Base-by-base conservation (phyloP, 2,113 vertebrate species). In the Myanophis thanlyinensis region DNA sequence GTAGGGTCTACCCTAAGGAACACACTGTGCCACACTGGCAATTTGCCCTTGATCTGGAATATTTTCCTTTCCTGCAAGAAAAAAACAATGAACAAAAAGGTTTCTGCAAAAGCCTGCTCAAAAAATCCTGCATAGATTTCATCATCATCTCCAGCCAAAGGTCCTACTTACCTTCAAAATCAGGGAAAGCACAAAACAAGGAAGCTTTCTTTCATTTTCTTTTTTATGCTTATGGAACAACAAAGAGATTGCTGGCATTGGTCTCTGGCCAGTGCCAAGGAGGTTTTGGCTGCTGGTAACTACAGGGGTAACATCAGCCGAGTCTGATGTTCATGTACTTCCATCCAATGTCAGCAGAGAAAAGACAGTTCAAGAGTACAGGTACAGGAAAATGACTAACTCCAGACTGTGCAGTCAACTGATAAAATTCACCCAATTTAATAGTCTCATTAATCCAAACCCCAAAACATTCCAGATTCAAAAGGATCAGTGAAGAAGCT, bases 311-410 rank as follows among this genome's bases (percentile, higher is more conserved):
- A 23, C 62, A n/a, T n/a, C n/a, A 87, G 23, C 46, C 48, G 7
- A 47, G 20, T 30, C 20, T 56, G 20, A 40, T 59, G 20, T 0
- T 54, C 15, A 51, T 52, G 23, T 91, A 84, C 89, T 88, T 52
- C 89, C 56, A 51, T 27, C 89, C 93, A 90, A 94, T 94, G 91
- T 49, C 0, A 0, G 94, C 93, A 93, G 85, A 92, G 30, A 89
- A 96, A 94, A 93, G 93, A 92, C 53, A 53, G 2, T 0, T 92
- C 88, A 92, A 94, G 48, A 93, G 48, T 91, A 90, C 2, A 44
- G 88, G 47, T 49, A 54, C 85, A 94, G 93, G 93, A 96, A 94
- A 94, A 95, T 94, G 93, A 94, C 93, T 92, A 92, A 67, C 92
- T 94, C 54, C 54, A 59, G 54, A 59, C 22, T 54, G 22, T 88